A percentile compares a stretch with the other conserved stretches of the same genome.
Conservation (phyloP, 1,140 invertebrate species). For the Popillia japonica region DNA sequence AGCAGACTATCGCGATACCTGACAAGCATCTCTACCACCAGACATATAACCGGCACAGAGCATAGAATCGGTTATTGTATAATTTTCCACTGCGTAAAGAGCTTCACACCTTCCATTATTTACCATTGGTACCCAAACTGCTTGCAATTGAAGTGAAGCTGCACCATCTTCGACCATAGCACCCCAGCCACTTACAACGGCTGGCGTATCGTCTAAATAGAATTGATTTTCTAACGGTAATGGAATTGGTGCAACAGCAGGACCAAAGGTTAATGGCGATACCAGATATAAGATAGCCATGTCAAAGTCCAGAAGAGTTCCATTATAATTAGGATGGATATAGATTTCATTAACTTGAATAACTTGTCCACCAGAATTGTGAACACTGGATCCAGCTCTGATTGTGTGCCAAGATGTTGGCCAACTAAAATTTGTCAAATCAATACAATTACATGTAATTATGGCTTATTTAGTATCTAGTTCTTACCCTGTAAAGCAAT, state of each 20-base stretch:
- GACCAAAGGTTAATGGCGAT: conserved; percentile 51
- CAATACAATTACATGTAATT: not conserved
- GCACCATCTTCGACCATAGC: conserved; percentile 42
- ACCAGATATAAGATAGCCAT: conserved; percentile 64
- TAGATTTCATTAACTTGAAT: conserved; percentile 59
- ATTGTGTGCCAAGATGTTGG: conserved; percentile 48
- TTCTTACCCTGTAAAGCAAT: conserved; percentile 61
- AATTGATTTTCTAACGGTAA: conserved; percentile 41
- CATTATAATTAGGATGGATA: conserved; percentile 62
- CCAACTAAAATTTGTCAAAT: not conserved
- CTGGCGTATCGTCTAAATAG: conserved; percentile 39
- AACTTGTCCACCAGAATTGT: conserved; percentile 57
- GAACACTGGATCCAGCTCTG: conserved; percentile 59
- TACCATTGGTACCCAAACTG: conserved; percentile 60
- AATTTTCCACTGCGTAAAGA: conserved; percentile 49
- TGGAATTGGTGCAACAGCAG: conserved; percentile 44
- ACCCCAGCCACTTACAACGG: conserved; percentile 58
- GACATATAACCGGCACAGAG: conserved; percentile 73
- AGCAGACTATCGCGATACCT: conserved; percentile 60
- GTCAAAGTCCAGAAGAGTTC: conserved; percentile 65
- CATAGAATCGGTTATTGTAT: conserved; percentile 69
- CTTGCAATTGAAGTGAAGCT: conserved; percentile 60
- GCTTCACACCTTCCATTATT: conserved; percentile 52
- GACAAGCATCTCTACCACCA: conserved; percentile 76
- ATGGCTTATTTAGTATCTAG: not conserved